Evolutionary conservation across 2,113 vertebrate species (phyloP).

Genomic region (Varanus komodoensis): DNA sequence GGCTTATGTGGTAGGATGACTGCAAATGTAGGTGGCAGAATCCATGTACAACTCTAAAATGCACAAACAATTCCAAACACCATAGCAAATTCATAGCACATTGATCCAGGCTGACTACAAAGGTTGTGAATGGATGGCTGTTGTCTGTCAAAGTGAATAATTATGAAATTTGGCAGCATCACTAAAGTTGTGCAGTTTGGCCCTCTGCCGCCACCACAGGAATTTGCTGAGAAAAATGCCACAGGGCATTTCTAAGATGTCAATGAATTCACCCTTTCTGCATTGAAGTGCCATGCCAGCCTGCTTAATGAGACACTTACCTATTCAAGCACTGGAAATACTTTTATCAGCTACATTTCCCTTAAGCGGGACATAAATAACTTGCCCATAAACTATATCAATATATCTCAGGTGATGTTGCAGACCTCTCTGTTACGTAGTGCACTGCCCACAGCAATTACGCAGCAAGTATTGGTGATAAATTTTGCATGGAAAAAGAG

Average conservation of each 20-base stretch:
- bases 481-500: constrained; percentile 21
- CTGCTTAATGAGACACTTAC: constrained; percentile 33
- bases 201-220: constrained; percentile 28
- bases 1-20: too few relatives aligned
- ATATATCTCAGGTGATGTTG: constrained; percentile 32
- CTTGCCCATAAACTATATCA: neutral
- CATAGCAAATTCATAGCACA: too few relatives aligned
- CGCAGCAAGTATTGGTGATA: constrained; percentile 23
- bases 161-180: too few relatives aligned
- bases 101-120: too few relatives aligned
- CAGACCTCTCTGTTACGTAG: constrained; percentile 33
- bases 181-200: neutral
- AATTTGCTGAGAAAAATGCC: neutral
- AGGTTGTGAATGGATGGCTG: too few relatives aligned
- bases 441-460: constrained; percentile 18
- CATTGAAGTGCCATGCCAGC: neutral
- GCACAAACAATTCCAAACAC: too few relatives aligned
- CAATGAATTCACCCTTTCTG: constrained; percentile 21
- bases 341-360: constrained; percentile 38
- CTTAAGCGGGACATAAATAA: constrained; percentile 49
- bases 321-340: constrained; percentile 42
- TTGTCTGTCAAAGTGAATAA: too few relatives aligned
- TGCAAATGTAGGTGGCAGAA: too few relatives aligned
- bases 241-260: constrained; percentile 12
- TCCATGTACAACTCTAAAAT: too few relatives aligned